These are phyloP conservation scores for Coracias cyanogaster DNA, from an alignment of 2,797 vertebrate species.

Conservation along the genomic window DNA sequence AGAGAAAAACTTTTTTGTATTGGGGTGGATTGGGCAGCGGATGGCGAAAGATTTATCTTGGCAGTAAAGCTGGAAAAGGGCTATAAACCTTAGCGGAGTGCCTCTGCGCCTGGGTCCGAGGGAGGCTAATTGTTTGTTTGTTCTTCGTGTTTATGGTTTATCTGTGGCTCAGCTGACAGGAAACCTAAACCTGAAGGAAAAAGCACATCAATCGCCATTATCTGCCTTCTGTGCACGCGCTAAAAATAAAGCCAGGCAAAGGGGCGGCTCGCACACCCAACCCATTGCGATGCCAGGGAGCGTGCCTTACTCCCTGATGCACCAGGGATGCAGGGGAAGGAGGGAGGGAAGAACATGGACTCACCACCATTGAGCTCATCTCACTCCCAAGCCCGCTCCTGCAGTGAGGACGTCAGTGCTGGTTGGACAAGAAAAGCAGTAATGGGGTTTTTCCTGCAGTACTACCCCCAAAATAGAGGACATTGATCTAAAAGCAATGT, in stretches of 20 bases:
- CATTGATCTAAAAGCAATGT: fast-evolving
- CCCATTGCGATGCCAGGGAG: fast-evolving
- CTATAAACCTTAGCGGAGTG: slow-evolving; percentile 63
- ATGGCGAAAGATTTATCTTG: slow-evolving; percentile 64
- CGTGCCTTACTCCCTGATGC: neutral
- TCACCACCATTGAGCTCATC: fast-evolving
- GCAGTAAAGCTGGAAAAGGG: slow-evolving; percentile 69
- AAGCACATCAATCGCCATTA: slow-evolving; percentile 45
- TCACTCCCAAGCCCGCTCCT: neutral
- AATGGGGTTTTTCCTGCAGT: neutral
- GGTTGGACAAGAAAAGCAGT: neutral
- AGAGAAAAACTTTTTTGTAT: neutral
- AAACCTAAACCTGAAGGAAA: slow-evolving; percentile 68
- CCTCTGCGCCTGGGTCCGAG: slow-evolving; percentile 53
- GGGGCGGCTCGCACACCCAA: neutral
- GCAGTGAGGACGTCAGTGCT: fast-evolving
- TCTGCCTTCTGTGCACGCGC: slow-evolving; percentile 12
- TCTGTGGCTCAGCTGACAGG: slow-evolving; percentile 62
- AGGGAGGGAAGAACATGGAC: neutral
- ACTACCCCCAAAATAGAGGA: neutral
- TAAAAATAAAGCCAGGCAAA: neutral
- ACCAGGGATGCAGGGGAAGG: neutral
- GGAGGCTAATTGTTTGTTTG: slow-evolving; percentile 76
- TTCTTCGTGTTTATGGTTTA: slow-evolving; percentile 71
- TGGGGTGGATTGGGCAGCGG: slow-evolving; percentile 49